Evolutionary conservation across 1,140 invertebrate genomes (phyloP).

Genomic region (Drosophila virilis): DNA sequence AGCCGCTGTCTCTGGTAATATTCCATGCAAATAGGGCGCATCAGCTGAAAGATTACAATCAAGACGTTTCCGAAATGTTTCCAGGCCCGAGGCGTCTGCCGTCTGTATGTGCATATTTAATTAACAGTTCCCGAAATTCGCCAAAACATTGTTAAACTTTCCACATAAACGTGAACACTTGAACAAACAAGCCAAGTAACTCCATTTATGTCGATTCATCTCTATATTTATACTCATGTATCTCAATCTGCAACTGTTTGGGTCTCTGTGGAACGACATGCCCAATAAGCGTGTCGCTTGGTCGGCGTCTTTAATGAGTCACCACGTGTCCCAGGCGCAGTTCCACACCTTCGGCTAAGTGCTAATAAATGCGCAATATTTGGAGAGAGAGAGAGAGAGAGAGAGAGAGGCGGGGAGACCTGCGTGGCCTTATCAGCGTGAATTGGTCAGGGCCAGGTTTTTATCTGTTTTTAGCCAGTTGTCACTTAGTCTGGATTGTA

Average conservation of each 20-base stretch:
- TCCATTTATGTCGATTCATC: conserved; percentile 13
- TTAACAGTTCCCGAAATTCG: conserved; percentile 57
- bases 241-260: conserved; percentile 27
- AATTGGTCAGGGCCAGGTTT: conserved; percentile 36
- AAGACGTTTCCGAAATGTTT: neutral
- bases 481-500: conserved; percentile 60
- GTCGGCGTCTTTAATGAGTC: conserved; percentile 54
- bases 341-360: conserved; percentile 28
- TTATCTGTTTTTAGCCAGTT: conserved; percentile 49
- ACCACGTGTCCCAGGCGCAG: conserved; percentile 16
- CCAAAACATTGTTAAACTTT: conserved; percentile 41
- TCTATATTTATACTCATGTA: conserved; percentile 26
- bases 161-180: conserved; percentile 27
- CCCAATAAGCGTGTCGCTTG: conserved; percentile 57
- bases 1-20: conserved; percentile 18
- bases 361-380: conserved; percentile 47
- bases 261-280: conserved; percentile 36
- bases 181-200: conserved; percentile 46
- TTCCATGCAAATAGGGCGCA: conserved; percentile 28
- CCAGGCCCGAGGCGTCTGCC: too few relatives aligned
- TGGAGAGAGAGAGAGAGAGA: too few relatives aligned
- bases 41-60: conserved; percentile 25
- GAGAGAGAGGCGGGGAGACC: neutral
- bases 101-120: conserved; percentile 50
- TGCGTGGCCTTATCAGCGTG: conserved; percentile 42